phyloP scores from a whole-genome alignment of 2,113 vertebrate genomes.

The human (Homo sapiens) region GRCh38 chr4:40989501-40990000 shows the following conservation, averaged over 20 bases:
- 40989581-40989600: slow-evolving; percentile 32
- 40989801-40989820: neutral
- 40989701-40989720: neutral
- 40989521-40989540: slow-evolving; percentile 1
- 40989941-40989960: neutral
- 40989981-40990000: neutral
- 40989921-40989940: neutral
- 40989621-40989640: neutral
- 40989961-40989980: neutral
- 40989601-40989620: neutral
- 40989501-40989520: slow-evolving; percentile 61
- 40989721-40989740: neutral
- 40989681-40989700: neutral
- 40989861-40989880: neutral
- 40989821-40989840: neutral
- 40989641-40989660: neutral
- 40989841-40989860: neutral
- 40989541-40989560: neutral
- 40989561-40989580: slow-evolving; percentile 16
- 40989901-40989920: neutral
- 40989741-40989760: neutral
- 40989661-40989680: neutral
- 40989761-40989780: neutral
- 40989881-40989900: neutral
- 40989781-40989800: neutral